phyloP scores from a whole-genome alignment of 1,140 invertebrate species.

The Ceratosolen fusciceps region DNA sequence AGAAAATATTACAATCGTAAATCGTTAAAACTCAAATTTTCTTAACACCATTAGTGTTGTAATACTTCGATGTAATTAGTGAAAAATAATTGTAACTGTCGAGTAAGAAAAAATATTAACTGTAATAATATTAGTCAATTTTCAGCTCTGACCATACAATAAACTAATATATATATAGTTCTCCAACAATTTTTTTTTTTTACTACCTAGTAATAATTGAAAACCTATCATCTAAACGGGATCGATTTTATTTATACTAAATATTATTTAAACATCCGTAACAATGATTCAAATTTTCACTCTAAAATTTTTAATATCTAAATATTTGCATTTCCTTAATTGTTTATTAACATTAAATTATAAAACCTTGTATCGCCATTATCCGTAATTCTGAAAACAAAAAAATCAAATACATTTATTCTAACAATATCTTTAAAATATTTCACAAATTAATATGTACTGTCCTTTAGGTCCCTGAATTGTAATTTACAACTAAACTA shows the following conservation, averaged over 20 bases:
- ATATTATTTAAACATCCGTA: constrained; percentile 16
- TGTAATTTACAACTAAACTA: not conserved
- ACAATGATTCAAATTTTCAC: constrained; percentile 16
- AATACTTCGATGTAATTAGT: constrained; percentile 17
- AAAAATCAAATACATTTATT: constrained; percentile 17
- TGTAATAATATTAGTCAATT: constrained; percentile 35
- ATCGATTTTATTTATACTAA: not conserved
- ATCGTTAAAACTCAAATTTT: constrained; percentile 34
- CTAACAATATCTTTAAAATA: constrained; percentile 8
- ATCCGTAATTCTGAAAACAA: not conserved
- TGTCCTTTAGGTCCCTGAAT: constrained; percentile 22
- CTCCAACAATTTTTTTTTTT: constrained; percentile 37
- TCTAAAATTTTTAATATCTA: constrained; percentile 12
- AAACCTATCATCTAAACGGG: not conserved
- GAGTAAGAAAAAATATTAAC: constrained; percentile 37
- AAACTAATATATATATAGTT: not conserved
- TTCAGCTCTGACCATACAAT: constrained; percentile 27
- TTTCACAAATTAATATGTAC: constrained; percentile 3
- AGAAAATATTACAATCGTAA: constrained; percentile 40
- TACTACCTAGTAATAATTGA: constrained; percentile 19
- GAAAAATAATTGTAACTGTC: constrained; percentile 38
- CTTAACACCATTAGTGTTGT: constrained; percentile 4
- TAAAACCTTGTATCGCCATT: not conserved
- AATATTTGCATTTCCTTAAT: constrained; percentile 14
- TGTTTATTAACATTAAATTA: constrained; percentile 23